A percentile compares a stretch with the other conserved stretches of the same genome.
These are phyloP conservation scores for Schrankia costaestrigalis DNA, from an alignment of 2,888 invertebrate genomes.

Conservation along the genomic window DNA sequence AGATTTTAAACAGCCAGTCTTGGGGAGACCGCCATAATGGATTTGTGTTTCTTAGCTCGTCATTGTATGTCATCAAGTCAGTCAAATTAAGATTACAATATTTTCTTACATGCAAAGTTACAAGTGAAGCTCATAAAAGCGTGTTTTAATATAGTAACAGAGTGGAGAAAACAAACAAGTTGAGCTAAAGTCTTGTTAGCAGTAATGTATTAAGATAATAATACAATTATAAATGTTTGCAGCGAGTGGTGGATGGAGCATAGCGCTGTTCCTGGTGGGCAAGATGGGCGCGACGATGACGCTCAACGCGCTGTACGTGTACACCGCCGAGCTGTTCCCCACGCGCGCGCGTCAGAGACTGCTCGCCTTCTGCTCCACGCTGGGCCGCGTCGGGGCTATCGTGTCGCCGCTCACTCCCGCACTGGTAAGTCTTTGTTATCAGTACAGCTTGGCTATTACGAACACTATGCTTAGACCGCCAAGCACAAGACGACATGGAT, in stretches of 20 bases:
- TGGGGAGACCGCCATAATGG: too few species aligned
- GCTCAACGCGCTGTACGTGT: slow-evolving; percentile 84
- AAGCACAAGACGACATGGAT: too few species aligned
- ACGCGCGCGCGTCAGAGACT: slow-evolving; percentile 85
- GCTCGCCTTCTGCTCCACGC: slow-evolving; percentile 85
- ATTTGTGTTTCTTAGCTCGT: too few species aligned
- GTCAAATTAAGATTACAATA: too few species aligned
- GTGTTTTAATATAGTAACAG: background rate
- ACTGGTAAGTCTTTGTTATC: too few species aligned
- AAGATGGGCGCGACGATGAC: slow-evolving; percentile 84
- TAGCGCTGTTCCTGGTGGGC: slow-evolving; percentile 79
- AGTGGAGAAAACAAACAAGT: background rate
- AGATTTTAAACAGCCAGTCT: too few species aligned
- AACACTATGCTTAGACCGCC: too few species aligned
- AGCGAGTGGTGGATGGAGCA: slow-evolving; percentile 39
- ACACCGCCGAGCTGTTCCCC: slow-evolving; percentile 87
- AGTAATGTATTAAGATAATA: too few species aligned
- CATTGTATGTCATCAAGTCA: too few species aligned
- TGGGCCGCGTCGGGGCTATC: slow-evolving; percentile 85
- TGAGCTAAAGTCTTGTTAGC: background rate
- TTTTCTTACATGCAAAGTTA: too few species aligned
- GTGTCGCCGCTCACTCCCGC: slow-evolving; percentile 86
- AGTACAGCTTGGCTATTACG: background rate
- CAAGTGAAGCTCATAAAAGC: too few species aligned
- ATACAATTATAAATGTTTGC: slow-evolving; percentile 9